Evolutionary conservation across 2,888 invertebrate genomes (phyloP).

Genomic region (Macrosiphum euphorbiae): DNA sequence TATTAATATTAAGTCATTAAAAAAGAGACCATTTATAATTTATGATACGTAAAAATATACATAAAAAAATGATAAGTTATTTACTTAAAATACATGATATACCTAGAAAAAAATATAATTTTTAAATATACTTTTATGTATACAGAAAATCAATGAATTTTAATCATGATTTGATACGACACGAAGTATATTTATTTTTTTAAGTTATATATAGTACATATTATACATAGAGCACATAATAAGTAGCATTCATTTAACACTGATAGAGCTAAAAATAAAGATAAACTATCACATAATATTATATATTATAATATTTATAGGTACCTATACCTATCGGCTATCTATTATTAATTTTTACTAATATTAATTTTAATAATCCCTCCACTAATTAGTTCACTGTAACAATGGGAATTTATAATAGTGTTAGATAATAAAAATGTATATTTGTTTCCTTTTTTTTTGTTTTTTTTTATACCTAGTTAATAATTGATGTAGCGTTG

Average conservation of each 20-base stretch:
- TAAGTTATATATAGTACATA: neutral
- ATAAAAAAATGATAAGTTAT: neutral
- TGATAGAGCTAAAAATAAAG: neutral
- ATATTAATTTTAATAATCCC: neutral
- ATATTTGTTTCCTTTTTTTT: neutral
- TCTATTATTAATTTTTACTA: neutral
- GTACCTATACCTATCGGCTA: too few relatives aligned
- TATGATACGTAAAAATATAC: neutral
- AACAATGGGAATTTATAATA: neutral
- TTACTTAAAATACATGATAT: neutral
- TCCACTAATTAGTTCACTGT: neutral
- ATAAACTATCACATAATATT: neutral
- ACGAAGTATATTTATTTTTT: neutral
- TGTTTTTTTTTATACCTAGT: neutral
- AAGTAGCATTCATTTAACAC: neutral
- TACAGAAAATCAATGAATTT: neutral
- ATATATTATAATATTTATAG: neutral
- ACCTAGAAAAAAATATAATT: neutral
- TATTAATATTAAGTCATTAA: neutral
- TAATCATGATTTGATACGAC: neutral
- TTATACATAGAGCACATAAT: too few relatives aligned
- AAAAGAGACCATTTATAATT: neutral
- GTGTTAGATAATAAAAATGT: neutral
- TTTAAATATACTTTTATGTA: neutral
- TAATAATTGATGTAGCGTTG: neutral